Base-by-base conservation (phyloP, 2,888 invertebrate species). In the Hypselothyrea guttata region DNA sequence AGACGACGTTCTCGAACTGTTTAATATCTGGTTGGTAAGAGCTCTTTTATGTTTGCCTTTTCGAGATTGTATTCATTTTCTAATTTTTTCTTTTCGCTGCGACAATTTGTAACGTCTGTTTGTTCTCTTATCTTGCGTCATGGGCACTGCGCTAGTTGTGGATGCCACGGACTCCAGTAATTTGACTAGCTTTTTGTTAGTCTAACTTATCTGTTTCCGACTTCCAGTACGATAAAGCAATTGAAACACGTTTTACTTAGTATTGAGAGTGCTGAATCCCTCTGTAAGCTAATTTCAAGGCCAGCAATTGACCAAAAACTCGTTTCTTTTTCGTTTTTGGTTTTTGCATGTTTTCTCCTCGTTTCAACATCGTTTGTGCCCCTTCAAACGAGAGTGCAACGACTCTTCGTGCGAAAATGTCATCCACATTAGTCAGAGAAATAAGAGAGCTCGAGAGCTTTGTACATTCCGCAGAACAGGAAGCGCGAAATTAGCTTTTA, bases 321-420 rank as follows among this genome's bases (percentile, higher is more conserved):
- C 35, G 37, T 7, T n/a, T 31, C n/a, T 1, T 7, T 3, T 22
- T 7, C 7, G 22, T 22, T 22, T 22, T 4, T 7, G 22, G 7
- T 44, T 34, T 41, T 4, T 16, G 22, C 28, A 28, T 16, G n/a
- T n/a, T 28, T 53, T 47, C 15, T 7, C 28, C 54, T 45, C 40
- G 22, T 55, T 61, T 51, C n/a, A n/a, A 22, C 22, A 22, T 22
- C 5, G 5, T 22, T 22, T 22, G 3, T 28, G 40, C 41, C 12
- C 27, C 33, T 16, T 9, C 13, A 56, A 67, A 45, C 34, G 41
- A n/a, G 69, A 79, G 83, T 78, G 62, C 76, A 83, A 83, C 59
- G 76, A 83, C 79, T 66, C 63, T 60, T 46, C n/a, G 38, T 13
- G 11, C 28, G 55, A 61, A 22, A 48, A 46, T 76, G 54, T 72